These are phyloP conservation scores for Osedax fenrisi DNA, from an alignment of 2,888 invertebrate species.

Conservation along the genomic window DNA sequence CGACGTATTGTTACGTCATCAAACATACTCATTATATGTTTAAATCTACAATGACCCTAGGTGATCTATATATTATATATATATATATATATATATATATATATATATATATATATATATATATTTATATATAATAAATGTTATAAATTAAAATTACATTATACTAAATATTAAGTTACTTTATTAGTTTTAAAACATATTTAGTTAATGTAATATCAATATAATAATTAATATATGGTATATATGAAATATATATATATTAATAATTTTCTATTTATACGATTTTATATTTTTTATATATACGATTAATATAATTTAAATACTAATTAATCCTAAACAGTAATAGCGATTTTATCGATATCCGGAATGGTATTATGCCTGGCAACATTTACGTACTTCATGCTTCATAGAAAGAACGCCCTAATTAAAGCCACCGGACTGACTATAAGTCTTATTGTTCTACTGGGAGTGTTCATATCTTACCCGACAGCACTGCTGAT, in stretches of 20 bases:
- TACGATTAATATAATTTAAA: neutral
- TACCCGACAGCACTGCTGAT: slow-evolving; percentile 33
- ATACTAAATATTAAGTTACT: neutral
- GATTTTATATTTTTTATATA: neutral
- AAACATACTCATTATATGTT: neutral
- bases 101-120: neutral
- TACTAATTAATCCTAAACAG: neutral
- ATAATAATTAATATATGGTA: neutral
- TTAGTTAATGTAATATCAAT: neutral
- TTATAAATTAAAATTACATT: neutral
- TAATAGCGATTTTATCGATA: neutral
- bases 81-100: too few species aligned
- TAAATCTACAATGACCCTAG: neutral
- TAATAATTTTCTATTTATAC: neutral
- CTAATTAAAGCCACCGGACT: neutral
- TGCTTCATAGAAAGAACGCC: neutral
- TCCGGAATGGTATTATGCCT: neutral
- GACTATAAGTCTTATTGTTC: slow-evolving; percentile 34
- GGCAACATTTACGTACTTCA: neutral
- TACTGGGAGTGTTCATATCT: slow-evolving; percentile 34
- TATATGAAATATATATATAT: neutral
- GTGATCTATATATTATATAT: too few species aligned
- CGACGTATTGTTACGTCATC: neutral
- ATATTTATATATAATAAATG: neutral
- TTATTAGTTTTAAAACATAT: neutral